phyloP scores from a whole-genome alignment of 2,797 vertebrate species.

The Leuciscus waleckii region DNA sequence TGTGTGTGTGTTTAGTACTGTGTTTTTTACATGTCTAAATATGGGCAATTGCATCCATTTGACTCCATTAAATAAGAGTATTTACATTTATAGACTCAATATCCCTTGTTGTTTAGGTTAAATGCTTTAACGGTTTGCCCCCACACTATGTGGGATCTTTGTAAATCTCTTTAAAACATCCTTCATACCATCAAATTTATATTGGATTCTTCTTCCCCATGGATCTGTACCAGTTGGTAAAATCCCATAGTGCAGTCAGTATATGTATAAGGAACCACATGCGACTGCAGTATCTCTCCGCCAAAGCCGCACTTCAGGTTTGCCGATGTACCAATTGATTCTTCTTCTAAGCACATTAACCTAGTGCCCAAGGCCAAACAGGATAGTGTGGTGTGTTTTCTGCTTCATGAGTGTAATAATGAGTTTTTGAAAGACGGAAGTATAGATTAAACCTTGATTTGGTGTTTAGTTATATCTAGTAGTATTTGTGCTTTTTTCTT shows the following conservation, averaged over 20 bases:
- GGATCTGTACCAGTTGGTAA: not conserved
- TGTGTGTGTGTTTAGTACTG: not conserved
- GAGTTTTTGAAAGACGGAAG: not conserved
- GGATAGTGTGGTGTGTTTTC: not conserved
- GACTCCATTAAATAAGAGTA: not conserved
- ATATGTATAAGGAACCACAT: not conserved
- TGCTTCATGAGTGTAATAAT: not conserved
- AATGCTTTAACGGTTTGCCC: constrained; percentile 11
- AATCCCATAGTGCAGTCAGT: not conserved
- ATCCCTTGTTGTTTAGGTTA: not conserved
- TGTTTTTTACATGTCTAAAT: constrained; percentile 6
- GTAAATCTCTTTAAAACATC: constrained; percentile 34
- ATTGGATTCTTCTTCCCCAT: not conserved
- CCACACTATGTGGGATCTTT: not conserved
- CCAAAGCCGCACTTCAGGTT: constrained; percentile 6
- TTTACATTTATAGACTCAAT: not conserved
- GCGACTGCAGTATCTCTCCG: not conserved
- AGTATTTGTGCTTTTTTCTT: not conserved
- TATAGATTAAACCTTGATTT: not conserved
- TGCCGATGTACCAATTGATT: not conserved
- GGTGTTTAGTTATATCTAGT: not conserved
- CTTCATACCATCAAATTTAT: not conserved
- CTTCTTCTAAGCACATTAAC: constrained; percentile 3
- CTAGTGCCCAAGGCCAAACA: not conserved
- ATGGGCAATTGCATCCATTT: not conserved